Conservation (phyloP, 2,888 invertebrate genomes). For the Heliconius aoede region DNA sequence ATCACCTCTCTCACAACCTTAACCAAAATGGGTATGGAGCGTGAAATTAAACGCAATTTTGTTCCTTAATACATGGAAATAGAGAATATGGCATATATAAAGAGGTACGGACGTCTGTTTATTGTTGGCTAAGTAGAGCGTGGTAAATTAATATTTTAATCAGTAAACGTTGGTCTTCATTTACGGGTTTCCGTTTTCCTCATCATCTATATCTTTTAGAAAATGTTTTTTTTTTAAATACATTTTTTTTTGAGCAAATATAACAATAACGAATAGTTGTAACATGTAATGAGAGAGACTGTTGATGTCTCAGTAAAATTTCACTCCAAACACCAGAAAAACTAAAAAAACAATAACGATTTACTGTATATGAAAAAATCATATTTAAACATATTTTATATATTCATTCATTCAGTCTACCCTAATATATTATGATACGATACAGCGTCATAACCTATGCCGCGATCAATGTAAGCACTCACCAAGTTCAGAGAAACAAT, state of each 20-base stretch:
- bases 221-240: background rate
- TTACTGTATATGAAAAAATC: background rate
- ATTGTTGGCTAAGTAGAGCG: slow-evolving; percentile 66
- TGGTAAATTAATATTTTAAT: slow-evolving; percentile 56
- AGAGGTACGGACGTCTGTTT: slow-evolving; percentile 33
- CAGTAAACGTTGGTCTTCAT: slow-evolving; percentile 29
- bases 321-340: background rate
- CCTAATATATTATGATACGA: slow-evolving; percentile 21
- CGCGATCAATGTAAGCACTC: slow-evolving; percentile 10
- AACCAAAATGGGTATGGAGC: slow-evolving; percentile 59
- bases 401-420: background rate
- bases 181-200: slow-evolving; percentile 23
- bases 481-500: slow-evolving; percentile 42
- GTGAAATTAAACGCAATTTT: slow-evolving; percentile 59
- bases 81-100: slow-evolving; percentile 22
- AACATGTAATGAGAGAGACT: too few relatives aligned
- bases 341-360: background rate
- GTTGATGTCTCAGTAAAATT: background rate
- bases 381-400: background rate
- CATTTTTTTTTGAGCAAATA: background rate
- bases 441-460: background rate
- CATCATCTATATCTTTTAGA: slow-evolving; percentile 6
- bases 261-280: too few relatives aligned
- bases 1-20: slow-evolving; percentile 49
- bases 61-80: slow-evolving; percentile 26